Percentiles rank a stretch among this genome's conserved stretches.
phyloP scores from a whole-genome alignment of 2,113 vertebrate genomes.

The Ceyx cyanopectus region DNA sequence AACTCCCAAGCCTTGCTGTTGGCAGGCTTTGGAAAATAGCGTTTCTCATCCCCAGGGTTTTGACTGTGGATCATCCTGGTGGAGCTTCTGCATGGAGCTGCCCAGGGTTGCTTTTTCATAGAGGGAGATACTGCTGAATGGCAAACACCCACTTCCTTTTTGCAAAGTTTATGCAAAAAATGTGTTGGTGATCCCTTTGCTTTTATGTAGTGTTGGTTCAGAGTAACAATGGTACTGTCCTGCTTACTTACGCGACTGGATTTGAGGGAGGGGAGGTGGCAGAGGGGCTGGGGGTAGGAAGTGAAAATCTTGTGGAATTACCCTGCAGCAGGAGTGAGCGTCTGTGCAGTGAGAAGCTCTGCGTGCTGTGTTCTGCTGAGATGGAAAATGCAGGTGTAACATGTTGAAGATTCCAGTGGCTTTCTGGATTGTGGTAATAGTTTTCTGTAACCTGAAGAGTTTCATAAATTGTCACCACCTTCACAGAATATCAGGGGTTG shows the following conservation, averaged over 20 bases:
- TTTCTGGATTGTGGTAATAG: background rate
- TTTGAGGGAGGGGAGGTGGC: background rate
- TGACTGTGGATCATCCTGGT: fast-evolving
- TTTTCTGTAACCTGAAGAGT: background rate
- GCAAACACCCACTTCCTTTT: background rate
- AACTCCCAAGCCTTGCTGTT: background rate
- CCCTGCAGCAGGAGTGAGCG: background rate
- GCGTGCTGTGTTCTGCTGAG: background rate
- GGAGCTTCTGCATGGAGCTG: background rate
- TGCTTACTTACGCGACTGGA: background rate
- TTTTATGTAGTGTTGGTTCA: background rate
- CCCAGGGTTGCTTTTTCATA: background rate
- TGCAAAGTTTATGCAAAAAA: background rate
- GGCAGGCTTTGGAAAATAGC: background rate
- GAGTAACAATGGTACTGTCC: background rate
- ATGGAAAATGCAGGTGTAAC: background rate
- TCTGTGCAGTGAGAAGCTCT: background rate
- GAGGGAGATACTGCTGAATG: background rate
- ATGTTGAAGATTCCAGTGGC: background rate
- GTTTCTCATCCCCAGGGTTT: background rate
- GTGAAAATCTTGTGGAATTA: background rate
- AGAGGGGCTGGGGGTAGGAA: background rate
- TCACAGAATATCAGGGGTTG: too few species aligned
- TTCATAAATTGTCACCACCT: background rate
- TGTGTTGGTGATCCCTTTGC: background rate